Conservation (phyloP, 2,888 invertebrate species). For the Phortica magna region DNA sequence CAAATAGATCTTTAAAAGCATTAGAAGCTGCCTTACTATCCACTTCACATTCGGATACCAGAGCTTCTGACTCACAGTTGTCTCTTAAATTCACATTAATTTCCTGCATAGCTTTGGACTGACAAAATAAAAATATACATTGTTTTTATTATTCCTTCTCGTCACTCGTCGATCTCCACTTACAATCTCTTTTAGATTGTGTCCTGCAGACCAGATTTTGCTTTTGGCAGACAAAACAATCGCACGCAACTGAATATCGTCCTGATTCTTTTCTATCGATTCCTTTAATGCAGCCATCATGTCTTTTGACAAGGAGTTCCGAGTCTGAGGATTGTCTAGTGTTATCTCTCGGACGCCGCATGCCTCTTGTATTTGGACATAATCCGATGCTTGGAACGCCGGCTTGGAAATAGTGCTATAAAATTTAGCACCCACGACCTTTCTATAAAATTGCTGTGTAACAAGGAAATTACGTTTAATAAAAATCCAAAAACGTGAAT, state of each 20-base stretch:
- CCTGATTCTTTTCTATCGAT: conserved; percentile 81
- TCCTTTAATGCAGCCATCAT: conserved; percentile 88
- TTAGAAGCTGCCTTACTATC: no score
- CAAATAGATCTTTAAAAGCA: conserved; percentile 87
- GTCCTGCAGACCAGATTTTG: conserved; percentile 96
- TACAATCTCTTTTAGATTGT: conserved; percentile 96
- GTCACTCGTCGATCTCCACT: conserved; percentile 17
- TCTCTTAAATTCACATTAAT: no score
- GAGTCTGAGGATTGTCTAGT: no score
- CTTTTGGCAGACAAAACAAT: conserved; percentile 90
- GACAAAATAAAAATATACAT: no score
- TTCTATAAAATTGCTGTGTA: not conserved
- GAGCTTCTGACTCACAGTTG: no score
- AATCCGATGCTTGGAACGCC: not conserved
- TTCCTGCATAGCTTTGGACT: no score
- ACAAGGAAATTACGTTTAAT: no score
- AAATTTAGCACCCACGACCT: not conserved
- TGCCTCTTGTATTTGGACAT: not conserved
- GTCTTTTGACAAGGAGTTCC: conserved; percentile 75
- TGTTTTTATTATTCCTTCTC: no score
- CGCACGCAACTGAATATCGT: conserved; percentile 83
- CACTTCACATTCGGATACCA: conserved; percentile 79
- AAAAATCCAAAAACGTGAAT: no score
- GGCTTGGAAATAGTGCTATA: not conserved
- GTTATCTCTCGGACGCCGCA: not conserved